A percentile compares a stretch with the other conserved stretches of the same genome.
Conservation (phyloP, 2,113 vertebrate genomes). For the Psilopsiagon aymara region DNA sequence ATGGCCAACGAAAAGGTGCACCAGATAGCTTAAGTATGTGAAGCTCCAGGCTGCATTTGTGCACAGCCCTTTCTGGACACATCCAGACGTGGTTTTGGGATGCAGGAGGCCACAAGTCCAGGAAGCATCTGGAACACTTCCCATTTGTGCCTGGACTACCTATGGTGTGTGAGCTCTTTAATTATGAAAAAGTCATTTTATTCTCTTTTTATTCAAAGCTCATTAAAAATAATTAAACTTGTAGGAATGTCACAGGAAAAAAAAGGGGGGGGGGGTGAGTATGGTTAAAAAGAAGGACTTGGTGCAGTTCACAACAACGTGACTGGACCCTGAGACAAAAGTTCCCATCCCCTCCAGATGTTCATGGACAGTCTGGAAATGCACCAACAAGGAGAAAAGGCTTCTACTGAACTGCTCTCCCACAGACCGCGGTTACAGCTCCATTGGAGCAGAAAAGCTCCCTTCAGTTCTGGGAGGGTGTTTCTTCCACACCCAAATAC, state of each 20-base stretch:
- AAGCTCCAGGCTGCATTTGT: neutral
- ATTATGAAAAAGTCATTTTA: neutral
- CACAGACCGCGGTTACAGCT: neutral
- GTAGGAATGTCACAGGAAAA: neutral
- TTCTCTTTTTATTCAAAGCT: neutral
- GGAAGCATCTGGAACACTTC: neutral
- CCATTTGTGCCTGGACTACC: neutral
- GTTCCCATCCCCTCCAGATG: neutral
- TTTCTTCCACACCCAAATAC: neutral
- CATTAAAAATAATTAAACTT: neutral
- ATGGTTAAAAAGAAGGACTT: neutral
- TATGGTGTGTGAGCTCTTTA: neutral
- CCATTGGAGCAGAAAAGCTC: neutral
- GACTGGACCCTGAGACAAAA: neutral
- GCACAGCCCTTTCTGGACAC: neutral
- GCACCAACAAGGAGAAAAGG: rapidly evolving
- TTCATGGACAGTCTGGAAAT: neutral
- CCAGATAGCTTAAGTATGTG: neutral
- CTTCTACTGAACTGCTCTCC: neutral
- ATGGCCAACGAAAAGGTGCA: neutral
- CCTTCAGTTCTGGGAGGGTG: rapidly evolving
- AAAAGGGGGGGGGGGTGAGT: rapidly evolving
- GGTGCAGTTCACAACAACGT: neutral
- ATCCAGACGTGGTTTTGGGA: rapidly evolving
- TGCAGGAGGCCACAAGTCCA: neutral